These are phyloP conservation scores for Napeogenes sylphis DNA, from an alignment of 2,888 invertebrate genomes.

Conservation along the genomic window DNA sequence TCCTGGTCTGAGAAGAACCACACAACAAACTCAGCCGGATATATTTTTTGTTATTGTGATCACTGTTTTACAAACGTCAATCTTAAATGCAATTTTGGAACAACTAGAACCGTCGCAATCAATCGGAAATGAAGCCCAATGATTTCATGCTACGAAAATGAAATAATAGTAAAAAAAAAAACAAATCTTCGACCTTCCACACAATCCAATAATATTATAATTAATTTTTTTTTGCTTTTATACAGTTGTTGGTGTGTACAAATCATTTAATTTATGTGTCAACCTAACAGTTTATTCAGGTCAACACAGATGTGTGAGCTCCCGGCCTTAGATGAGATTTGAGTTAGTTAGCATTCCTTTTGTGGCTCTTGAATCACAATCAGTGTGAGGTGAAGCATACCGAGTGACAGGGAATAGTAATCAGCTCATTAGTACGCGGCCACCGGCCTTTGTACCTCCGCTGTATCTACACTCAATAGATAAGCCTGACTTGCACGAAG, in stretches of 20 bases:
- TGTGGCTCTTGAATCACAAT: constrained; percentile 6
- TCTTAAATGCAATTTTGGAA: too few species aligned
- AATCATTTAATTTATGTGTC: neutral
- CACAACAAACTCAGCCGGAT: too few species aligned
- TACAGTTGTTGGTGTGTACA: too few species aligned
- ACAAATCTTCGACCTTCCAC: too few species aligned
- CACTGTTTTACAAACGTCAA: too few species aligned
- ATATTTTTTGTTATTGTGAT: too few species aligned
- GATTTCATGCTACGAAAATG: too few species aligned
- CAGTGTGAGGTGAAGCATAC: neutral
- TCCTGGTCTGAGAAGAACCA: too few species aligned
- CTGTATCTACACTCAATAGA: neutral
- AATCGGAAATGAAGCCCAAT: too few species aligned
- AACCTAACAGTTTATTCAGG: neutral
- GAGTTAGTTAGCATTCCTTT: constrained; percentile 1
- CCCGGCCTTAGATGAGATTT: neutral
- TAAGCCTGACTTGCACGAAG: neutral
- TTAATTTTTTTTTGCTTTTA: neutral
- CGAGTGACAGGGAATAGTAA: constrained; percentile 11
- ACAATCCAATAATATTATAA: too few species aligned
- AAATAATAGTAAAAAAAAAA: too few species aligned
- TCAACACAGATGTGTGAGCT: neutral
- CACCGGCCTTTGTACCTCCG: neutral
- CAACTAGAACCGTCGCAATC: too few species aligned
- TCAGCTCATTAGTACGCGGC: constrained; percentile 9